Evolutionary conservation across 2,888 invertebrate genomes (phyloP).

Genomic region (Ametastegia equiseti): DNA sequence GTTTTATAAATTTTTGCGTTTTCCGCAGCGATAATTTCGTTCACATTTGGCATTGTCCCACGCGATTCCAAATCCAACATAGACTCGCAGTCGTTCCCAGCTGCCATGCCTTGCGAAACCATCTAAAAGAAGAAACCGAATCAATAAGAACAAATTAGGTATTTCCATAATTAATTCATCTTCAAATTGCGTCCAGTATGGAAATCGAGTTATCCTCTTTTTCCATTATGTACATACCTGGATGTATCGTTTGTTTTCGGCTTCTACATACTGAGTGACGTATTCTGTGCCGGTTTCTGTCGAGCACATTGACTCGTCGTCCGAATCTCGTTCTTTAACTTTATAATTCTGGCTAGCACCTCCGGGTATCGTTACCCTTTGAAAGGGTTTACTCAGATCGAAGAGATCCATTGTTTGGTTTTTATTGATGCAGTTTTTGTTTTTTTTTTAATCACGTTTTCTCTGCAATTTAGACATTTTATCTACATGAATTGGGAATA

Average conservation of each 20-base stretch:
- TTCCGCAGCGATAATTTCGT: conserved; percentile 59
- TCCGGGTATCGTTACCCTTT: neutral
- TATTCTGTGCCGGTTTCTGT: conserved; percentile 65
- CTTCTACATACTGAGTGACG: conserved; percentile 63
- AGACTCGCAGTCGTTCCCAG: neutral
- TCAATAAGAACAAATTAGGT: neutral
- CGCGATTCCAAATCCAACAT: conserved; percentile 65
- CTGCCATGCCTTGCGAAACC: neutral
- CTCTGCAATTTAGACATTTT: neutral
- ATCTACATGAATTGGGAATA: too few species aligned
- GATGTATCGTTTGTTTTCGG: conserved; percentile 66
- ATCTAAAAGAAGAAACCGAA: conserved; percentile 17
- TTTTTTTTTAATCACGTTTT: neutral
- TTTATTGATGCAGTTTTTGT: neutral
- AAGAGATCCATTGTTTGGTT: conserved; percentile 31
- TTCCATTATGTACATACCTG: conserved; percentile 56
- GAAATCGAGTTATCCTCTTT: neutral
- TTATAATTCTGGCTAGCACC: conserved; percentile 16
- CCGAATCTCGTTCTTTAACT: conserved; percentile 8
- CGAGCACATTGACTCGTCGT: conserved; percentile 45
- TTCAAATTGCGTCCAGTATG: neutral
- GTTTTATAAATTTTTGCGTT: conserved; percentile 67
- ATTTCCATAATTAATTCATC: neutral
- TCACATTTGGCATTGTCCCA: conserved; percentile 61
- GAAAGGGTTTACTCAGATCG: conserved; percentile 9